phyloP scores from a whole-genome alignment of 2,113 vertebrate species.

The Urocitellus parryii region DNA sequence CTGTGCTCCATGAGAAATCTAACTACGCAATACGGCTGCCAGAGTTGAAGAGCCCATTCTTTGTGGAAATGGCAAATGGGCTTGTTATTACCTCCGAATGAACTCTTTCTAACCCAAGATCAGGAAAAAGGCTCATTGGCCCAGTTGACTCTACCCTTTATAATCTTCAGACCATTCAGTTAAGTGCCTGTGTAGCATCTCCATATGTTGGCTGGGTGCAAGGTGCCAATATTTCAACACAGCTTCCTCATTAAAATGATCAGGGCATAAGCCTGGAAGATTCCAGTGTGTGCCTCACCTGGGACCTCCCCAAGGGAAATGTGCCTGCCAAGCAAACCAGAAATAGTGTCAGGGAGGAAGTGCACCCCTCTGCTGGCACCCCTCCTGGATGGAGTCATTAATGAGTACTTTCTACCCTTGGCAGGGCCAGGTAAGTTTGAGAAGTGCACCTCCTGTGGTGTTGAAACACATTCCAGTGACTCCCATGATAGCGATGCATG shows the following conservation, averaged over 20 bases:
- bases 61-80: constrained; percentile 6
- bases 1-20: not conserved
- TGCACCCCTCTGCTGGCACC: not conserved
- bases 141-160: constrained; percentile 55
- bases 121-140: constrained; percentile 56
- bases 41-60: constrained; percentile 35
- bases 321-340: constrained; percentile 69
- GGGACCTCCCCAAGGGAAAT: constrained; percentile 66
- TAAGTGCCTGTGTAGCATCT: constrained; percentile 47
- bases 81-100: constrained; percentile 51
- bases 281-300: constrained; percentile 63
- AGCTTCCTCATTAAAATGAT: constrained; percentile 77
- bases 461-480: constrained; percentile 66
- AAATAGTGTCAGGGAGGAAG: constrained; percentile 68
- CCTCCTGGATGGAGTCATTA: constrained; percentile 62
- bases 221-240: constrained; percentile 67
- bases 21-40: not conserved
- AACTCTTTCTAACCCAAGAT: constrained; percentile 46
- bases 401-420: constrained; percentile 68
- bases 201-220: constrained; percentile 66
- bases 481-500: constrained; percentile 74
- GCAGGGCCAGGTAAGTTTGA: constrained; percentile 70
- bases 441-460: constrained; percentile 73
- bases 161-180: constrained; percentile 72
- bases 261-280: constrained; percentile 70